Percentiles rank a stretch among this genome's conserved stretches.
phyloP scores from a whole-genome alignment of 2,113 vertebrate genomes.

The Neotoma lepida region DNA sequence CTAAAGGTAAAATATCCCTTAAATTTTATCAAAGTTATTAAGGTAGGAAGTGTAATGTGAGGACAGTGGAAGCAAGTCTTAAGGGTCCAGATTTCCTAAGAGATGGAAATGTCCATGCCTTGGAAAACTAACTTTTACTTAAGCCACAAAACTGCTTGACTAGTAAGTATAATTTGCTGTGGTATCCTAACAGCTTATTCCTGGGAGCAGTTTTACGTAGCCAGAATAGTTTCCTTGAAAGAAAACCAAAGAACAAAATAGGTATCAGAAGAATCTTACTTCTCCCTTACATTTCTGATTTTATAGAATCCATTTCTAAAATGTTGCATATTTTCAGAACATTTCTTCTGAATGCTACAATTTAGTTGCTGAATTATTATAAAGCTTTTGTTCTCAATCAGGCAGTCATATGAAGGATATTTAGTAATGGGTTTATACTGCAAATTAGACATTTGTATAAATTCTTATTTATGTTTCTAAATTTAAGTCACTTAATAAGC shows the following conservation, averaged over 20 bases:
- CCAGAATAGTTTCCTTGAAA: conserved; percentile 49
- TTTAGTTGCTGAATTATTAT: conserved; percentile 50
- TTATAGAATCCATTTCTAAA: conserved; percentile 5
- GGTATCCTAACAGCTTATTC: conserved; percentile 53
- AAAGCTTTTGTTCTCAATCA: conserved; percentile 30
- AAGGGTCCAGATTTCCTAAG: not conserved
- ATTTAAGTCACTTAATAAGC: not conserved
- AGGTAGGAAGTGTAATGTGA: not conserved
- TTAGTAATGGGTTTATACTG: not conserved
- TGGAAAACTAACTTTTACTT: conserved; percentile 51
- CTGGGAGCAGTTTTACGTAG: conserved; percentile 27
- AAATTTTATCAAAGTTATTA: not conserved
- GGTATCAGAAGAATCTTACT: conserved; percentile 1
- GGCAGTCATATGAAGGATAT: not conserved
- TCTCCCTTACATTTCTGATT: not conserved
- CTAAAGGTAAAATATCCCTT: not conserved
- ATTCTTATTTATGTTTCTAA: not conserved
- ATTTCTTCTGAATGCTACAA: not conserved
- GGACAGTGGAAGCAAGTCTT: conserved; percentile 10
- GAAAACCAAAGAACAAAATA: conserved; percentile 41
- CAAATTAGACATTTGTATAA: not conserved
- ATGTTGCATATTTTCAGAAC: not conserved
- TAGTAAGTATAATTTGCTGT: conserved; percentile 49
- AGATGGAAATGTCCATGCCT: conserved; percentile 4
- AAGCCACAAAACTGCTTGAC: conserved; percentile 51